Evolutionary conservation across 2,797 vertebrate species (phyloP), one percentile per base, ranked within the genome.

Genomic region (Ceryle rudis): DNA sequence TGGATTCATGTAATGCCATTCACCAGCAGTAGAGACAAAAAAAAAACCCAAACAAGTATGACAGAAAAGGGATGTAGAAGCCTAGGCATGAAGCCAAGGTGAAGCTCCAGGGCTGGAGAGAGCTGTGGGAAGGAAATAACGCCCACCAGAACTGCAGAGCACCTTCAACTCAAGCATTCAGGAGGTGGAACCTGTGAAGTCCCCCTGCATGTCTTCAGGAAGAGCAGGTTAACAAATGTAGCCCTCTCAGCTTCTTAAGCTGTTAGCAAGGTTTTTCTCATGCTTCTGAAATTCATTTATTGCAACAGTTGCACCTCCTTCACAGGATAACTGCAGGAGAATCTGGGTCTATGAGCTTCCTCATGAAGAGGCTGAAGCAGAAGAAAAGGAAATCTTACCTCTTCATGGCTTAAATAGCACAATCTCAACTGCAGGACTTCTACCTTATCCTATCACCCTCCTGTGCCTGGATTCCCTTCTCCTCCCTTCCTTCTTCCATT

Each of bases 1-100:
- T 3, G 25, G 16, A 41, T 49, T 71, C 73, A 54, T 0, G 3
- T 29, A 73, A 55, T 2, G 17, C 18, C 1, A 0, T 8, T 67
- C 54, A 62, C 35, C 49, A 42, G 80, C 69, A 22, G 55, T 44
- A 49, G 25, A 78, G 19, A 51, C 41, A 66, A 33, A 44, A 61
- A 86, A 83, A 3, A 54, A 16, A 3, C 17, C 4, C n/a, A 28
- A 77, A n/a, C 11, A 6, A 29, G 14, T 7, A 22, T 5, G 17
- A 37, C 14, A 31, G 13, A 51, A 42, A 33, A 21, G 10, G 21
- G 29, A 10, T 26, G 35, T 6, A 57, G 69, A 20, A 88, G 31
- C n/a, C 37, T 6, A n/a, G 44, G 33, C 37, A 26, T 6, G 15
- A 86, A 93, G 85, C 85, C 65, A 33, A 58, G 22, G n/a, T 41